phyloP scores from a whole-genome alignment of 2,797 vertebrate genomes.

The Galago senegalensis region DNA sequence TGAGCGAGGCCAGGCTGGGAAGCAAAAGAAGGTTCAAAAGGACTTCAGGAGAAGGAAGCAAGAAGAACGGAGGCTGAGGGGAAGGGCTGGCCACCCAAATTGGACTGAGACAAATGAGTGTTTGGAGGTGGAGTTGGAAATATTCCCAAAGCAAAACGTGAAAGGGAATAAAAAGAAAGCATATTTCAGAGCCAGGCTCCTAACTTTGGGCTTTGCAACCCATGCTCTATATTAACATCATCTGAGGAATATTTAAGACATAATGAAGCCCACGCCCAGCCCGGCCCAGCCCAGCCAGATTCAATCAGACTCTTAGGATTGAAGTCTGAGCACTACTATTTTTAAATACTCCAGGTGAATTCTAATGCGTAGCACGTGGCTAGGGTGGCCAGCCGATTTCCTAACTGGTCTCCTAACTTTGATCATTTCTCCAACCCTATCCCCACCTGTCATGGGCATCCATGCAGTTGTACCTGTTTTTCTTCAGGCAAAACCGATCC shows the following conservation, averaged over 20 bases:
- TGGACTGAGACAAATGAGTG: neutral
- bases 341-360: neutral
- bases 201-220: neutral
- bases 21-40: neutral
- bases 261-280: neutral
- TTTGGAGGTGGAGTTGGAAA: neutral
- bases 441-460: too few species aligned
- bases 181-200: neutral
- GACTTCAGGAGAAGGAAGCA: neutral
- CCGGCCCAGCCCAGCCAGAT: neutral
- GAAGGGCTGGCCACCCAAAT: neutral
- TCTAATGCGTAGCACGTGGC: neutral
- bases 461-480: neutral
- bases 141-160: conserved; percentile 7
- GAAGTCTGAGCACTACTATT: neutral
- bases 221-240: neutral
- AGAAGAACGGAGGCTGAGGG: neutral
- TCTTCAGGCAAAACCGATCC: neutral
- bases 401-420: neutral
- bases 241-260: neutral
- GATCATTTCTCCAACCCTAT: neutral
- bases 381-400: neutral
- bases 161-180: neutral
- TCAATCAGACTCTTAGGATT: neutral
- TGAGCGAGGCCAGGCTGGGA: neutral